Evolutionary conservation across 2,888 invertebrate species (phyloP).

Genomic region (Liposcelis brunnea): DNA sequence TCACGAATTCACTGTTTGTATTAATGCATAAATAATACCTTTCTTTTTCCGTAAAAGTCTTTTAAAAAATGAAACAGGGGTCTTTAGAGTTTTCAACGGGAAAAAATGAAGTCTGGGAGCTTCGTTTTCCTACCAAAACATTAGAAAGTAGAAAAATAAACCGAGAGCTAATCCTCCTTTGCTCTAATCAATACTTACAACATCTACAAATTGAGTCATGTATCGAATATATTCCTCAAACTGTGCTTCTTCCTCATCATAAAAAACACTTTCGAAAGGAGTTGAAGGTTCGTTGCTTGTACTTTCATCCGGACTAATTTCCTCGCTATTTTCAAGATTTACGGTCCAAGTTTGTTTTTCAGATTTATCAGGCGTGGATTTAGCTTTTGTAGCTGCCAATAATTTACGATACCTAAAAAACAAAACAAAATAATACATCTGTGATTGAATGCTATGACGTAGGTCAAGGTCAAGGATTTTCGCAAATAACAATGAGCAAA

Average conservation of each 20-base stretch:
- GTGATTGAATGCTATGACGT: conserved; percentile 10
- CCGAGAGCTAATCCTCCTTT: too few relatives aligned
- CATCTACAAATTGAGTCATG: conserved; percentile 23
- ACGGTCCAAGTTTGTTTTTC: not conserved
- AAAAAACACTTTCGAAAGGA: not conserved
- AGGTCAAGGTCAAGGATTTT: conserved; percentile 8
- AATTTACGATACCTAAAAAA: conserved; percentile 2
- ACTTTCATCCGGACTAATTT: not conserved
- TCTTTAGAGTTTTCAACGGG: too few relatives aligned
- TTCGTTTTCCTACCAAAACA: too few relatives aligned
- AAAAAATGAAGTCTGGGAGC: too few relatives aligned
- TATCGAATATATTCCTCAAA: conserved; percentile 23
- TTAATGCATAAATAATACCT: too few relatives aligned
- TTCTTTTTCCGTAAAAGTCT: too few relatives aligned
- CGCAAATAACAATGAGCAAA: too few relatives aligned
- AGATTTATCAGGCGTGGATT: not conserved
- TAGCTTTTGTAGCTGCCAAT: not conserved
- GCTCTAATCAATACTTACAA: conserved; percentile 12
- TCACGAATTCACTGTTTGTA: conserved; percentile 10
- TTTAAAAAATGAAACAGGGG: too few relatives aligned
- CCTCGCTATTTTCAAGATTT: not conserved
- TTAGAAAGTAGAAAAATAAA: too few relatives aligned
- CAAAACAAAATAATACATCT: too few relatives aligned
- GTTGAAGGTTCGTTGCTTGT: not conserved
- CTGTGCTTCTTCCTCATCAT: conserved; percentile 12